Evolutionary conservation across 2,888 invertebrate species (phyloP).

Genomic region (Diadegma fenestrale): DNA sequence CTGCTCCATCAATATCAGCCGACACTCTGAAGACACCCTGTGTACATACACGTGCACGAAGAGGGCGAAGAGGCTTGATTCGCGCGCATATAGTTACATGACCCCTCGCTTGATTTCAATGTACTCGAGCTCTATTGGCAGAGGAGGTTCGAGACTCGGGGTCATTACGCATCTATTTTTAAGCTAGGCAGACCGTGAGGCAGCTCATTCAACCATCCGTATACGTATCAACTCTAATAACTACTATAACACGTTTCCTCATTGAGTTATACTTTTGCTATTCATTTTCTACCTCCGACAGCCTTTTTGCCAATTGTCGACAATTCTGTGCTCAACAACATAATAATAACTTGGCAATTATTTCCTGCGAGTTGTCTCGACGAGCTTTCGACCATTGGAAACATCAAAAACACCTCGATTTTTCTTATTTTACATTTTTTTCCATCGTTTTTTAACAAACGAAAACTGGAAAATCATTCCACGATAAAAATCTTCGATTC

Average conservation of each 20-base stretch:
- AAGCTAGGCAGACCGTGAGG: conserved; percentile 36
- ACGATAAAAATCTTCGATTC: neutral
- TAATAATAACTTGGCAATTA: neutral
- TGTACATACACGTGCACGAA: neutral
- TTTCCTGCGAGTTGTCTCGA: neutral
- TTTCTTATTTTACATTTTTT: neutral
- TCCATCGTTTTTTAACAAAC: neutral
- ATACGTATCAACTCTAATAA: conserved; percentile 3
- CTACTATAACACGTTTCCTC: conserved; percentile 23
- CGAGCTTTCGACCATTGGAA: neutral
- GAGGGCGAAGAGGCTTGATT: neutral
- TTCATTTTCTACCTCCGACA: neutral
- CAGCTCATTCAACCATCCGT: conserved; percentile 57
- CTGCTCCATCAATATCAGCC: neutral
- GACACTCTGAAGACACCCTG: neutral
- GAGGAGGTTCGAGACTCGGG: conserved; percentile 41
- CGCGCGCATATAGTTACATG: neutral
- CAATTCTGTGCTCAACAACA: neutral
- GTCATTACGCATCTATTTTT: conserved; percentile 65
- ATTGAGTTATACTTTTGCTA: conserved; percentile 17
- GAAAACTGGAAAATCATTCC: neutral
- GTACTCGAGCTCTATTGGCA: conserved; percentile 1
- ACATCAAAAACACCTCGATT: neutral
- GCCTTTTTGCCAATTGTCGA: neutral
- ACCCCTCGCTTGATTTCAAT: neutral